Conservation (phyloP, 2,797 vertebrate species). For the Macropodus opercularis region DNA sequence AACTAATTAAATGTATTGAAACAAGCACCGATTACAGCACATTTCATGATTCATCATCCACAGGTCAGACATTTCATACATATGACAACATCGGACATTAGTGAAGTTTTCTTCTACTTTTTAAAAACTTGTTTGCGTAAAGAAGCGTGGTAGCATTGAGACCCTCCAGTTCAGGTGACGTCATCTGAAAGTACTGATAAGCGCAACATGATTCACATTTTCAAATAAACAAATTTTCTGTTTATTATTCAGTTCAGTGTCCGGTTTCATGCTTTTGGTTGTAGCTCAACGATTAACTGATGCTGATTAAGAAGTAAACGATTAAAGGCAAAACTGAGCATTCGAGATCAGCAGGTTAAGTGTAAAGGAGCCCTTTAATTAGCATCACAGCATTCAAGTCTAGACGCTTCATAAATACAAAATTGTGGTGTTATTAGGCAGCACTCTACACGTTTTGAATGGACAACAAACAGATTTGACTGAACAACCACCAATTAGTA, state of each 20-base stretch:
- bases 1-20: conserved; percentile 47
- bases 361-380: conserved; percentile 28
- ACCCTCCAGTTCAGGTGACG: conserved; percentile 6
- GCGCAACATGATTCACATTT: conserved; percentile 65
- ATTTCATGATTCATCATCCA: conserved; percentile 51
- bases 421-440: background rate
- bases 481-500: background rate
- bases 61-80: background rate
- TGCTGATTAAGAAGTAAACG: conserved; percentile 45
- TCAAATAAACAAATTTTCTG: conserved; percentile 31
- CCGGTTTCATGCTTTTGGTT: conserved; percentile 45
- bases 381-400: conserved; percentile 2
- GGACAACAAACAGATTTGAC: background rate
- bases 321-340: conserved; percentile 38
- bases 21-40: conserved; percentile 45
- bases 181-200: conserved; percentile 34
- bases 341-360: conserved; percentile 21
- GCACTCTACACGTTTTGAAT: no score
- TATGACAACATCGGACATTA: no score
- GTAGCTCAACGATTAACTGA: conserved; percentile 48
- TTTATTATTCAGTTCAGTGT: conserved; percentile 35
- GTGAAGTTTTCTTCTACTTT: no score
- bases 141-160: no score
- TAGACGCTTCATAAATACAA: background rate
- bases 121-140: no score